Evolutionary conservation across 2,888 invertebrate genomes (phyloP), one percentile per base, ranked within the genome.

Genomic region (Lasioglossum vierecki): DNA sequence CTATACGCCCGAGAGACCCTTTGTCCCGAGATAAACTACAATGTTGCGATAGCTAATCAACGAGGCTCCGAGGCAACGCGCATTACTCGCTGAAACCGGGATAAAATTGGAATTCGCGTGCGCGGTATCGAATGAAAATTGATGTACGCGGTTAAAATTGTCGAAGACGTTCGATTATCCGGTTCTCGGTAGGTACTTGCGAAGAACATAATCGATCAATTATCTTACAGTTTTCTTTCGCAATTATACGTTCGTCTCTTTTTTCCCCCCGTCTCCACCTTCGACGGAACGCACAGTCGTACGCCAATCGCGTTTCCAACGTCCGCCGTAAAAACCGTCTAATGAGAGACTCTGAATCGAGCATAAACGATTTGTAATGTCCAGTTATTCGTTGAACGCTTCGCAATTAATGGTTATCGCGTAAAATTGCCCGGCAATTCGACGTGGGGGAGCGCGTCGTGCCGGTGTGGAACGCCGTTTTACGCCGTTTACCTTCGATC

Each of bases 281-380:
- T 35, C 6, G 35, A 35, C 18, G 35, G 0, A 49, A 1, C 68
- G 63, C 30, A 71, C 70, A 13, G 70, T 53, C 63, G 49, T 72
- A 39, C 44, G 71, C 74, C 78, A 77, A 80, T 60, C 83, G 71
- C 75, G 82, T 84, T 46, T 60, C 72, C 68, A 77, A 53, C 76
- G 76, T 76, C 22, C 66, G 15, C 68, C 63, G 79, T 76, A 89
- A 90, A 90, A 88, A 80, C 44, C 77, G 44, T 73, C 83, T 88
- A 86, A 91, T 88, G 83, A 89, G 86, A 84, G 83, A 88, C 83
- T 84, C 76, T 79, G 79, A 82, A 79, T 63, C 77, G 78, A 79
- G 77, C 83, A 82, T 89, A 90, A 91, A 89, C 88, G 91, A 91
- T 91, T 89, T 76, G 86, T 90, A 90, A 91, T 91, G 88, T 90